Percentiles rank a stretch among this genome's conserved stretches.
phyloP scores from a whole-genome alignment of 2,888 invertebrate species.

The Ophion slaviceki region DNA sequence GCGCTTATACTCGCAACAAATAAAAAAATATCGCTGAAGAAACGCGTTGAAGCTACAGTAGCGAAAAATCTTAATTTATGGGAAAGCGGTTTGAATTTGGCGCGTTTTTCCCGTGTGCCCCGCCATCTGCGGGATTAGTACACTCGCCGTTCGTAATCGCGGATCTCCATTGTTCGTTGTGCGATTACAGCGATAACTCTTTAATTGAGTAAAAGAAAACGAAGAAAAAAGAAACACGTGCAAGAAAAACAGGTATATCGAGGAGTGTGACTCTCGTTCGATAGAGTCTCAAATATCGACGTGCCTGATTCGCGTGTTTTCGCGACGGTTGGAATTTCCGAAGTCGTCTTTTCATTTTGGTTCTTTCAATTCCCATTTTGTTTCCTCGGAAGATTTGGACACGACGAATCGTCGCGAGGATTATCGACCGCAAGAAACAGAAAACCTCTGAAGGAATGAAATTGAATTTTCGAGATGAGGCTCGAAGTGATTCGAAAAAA shows the following conservation, averaged over 20 bases:
- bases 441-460: not conserved
- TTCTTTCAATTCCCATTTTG: not conserved
- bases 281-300: not conserved
- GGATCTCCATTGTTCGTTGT: conserved; percentile 41
- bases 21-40: conserved; percentile 17
- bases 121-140: conserved; percentile 27
- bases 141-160: conserved; percentile 7
- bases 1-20: not conserved
- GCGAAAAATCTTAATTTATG: conserved; percentile 5
- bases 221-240: not conserved
- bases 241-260: not conserved
- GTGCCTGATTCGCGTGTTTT: not conserved
- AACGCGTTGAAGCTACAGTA: not conserved
- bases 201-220: not conserved
- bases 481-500: conserved; percentile 8
- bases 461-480: conserved; percentile 16
- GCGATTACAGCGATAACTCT: not conserved
- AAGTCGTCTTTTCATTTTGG: not conserved
- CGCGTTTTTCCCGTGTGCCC: conserved; percentile 10
- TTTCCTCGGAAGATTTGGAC: not conserved
- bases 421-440: not conserved
- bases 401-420: not conserved
- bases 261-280: not conserved
- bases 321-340: not conserved
- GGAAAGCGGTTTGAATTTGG: not conserved